Base-by-base conservation (phyloP, 2,797 vertebrate genomes). In the Poecilia velifera region DNA sequence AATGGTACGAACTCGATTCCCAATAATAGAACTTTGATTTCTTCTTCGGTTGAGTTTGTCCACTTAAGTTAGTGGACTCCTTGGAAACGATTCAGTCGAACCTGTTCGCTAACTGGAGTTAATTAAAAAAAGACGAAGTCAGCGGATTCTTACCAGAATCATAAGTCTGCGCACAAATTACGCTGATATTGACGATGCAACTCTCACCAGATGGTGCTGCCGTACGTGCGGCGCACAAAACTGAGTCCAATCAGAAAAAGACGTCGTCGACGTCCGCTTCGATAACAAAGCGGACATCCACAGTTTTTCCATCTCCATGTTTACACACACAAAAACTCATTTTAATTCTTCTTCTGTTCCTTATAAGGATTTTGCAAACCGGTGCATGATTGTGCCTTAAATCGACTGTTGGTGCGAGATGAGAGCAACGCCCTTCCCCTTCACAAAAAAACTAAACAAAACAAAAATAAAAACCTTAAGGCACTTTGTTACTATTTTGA, bases 21-120 rank as follows among this genome's bases (percentile, higher is more conserved):
- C 82, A 86, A 87, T 88, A 84, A 83, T 82, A 14, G 1, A 22
- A 13, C 66, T 43, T 70, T 6, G 39, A 70, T 41, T 39, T 39
- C 5, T 70, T 4, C 6, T n/a, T 70, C 10, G 3, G 36, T 22
- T 41, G 64, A 68, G 25, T 68, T 41, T 41, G 34, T 64, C 28
- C 7, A 39, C 20, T 22, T 18, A 12, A 57, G 14, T 64, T 31
- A 6, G 62, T 36, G 31, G 31, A 36, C 16, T 36, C 2, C 16
- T 3, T 20, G 6, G n/a, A 59, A 59, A 16, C 31, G 12, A 31
- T 59, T 34, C 13, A 34, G 28, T 31, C 16, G 13, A 62, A 62
- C 16, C 14, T 62, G 28, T 62, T 34, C 2, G 2, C 5, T 6
- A 62, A 31, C 13, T 62, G 28, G 28, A 31, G 28, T 62, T 62